phyloP scores from a whole-genome alignment of 2,797 vertebrate genomes.

The Limnodromus scolopaceus region DNA sequence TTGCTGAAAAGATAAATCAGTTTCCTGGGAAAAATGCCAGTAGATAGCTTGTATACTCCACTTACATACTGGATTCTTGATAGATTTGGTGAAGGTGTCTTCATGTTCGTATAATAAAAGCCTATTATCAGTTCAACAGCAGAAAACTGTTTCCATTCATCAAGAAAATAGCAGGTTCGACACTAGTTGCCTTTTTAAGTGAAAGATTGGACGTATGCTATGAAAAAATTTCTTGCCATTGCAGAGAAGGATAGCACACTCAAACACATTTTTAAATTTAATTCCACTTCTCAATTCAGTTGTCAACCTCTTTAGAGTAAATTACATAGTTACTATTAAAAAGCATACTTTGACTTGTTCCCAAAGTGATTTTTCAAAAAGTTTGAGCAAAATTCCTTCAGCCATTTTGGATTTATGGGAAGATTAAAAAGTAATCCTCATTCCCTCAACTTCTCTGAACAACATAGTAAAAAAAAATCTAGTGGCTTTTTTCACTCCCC shows the following conservation, averaged over 20 bases:
- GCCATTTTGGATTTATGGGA: conserved; percentile 59
- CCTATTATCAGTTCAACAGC: conserved; percentile 75
- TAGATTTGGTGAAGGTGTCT: conserved; percentile 74
- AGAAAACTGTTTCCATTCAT: conserved; percentile 73
- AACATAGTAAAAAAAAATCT: neutral
- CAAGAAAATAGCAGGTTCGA: conserved; percentile 67
- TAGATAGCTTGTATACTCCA: conserved; percentile 61
- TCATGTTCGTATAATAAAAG: conserved; percentile 74
- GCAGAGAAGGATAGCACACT: conserved; percentile 49
- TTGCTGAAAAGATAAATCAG: conserved; percentile 73
- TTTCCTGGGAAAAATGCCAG: conserved; percentile 76
- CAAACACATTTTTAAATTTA: conserved; percentile 60
- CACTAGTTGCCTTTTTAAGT: conserved; percentile 70
- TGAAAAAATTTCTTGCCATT: conserved; percentile 59
- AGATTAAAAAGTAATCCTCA: neutral
- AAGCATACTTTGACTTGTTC: conserved; percentile 45
- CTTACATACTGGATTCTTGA: conserved; percentile 67
- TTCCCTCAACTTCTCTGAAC: neutral
- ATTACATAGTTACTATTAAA: conserved; percentile 56
- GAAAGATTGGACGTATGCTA: conserved; percentile 59
- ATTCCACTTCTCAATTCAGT: conserved; percentile 52
- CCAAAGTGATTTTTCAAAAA: conserved; percentile 56
- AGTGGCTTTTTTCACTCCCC: neutral
- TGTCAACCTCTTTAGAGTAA: conserved; percentile 50
- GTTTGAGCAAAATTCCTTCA: conserved; percentile 42